Base-by-base conservation (phyloP, 2,113 vertebrate genomes). In the Microtus montanus region DNA sequence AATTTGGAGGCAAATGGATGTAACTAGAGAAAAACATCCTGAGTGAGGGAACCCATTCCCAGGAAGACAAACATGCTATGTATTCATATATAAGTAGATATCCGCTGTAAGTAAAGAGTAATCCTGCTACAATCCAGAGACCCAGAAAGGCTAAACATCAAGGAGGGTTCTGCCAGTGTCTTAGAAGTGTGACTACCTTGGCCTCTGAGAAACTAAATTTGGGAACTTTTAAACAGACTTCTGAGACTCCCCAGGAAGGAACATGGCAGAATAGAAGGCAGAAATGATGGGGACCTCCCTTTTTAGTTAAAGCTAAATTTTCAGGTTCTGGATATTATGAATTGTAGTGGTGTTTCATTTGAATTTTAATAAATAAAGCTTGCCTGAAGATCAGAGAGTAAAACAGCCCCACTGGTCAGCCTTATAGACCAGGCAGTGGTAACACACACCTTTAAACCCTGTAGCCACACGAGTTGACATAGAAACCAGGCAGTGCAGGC, bases 231-330 rank as follows among this genome's bases (percentile, higher is more conserved):
- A 47, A 35, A 64, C 44, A 68, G 74, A 91, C 75, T 82, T 49
- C 49, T 38, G 61, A 94, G 41, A 80, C 66, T 96, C 70, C 66
- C 26, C n/a, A 61, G 7, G 74, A 73, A 35, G 66, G 1, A 78
- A 88, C 11, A 75, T 85, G 49, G 88, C 47, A 80, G 7, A 78
- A 22, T 52, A 77, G 73, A 79, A 83, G 85, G 61, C 13, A 82
- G 78, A 71, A 19, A 91, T 77, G 13, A 28, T 47, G 35, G 44
- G 44, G 79, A 74, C 74, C 41, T 85, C 94, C 13, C 61, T 64
- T 75, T 82, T 89, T 85, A 74, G 61, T 87, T 85, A 90, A 80
- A 93, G 92, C 19, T 66, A 96, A 94, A 94, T 66, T 58, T 58
- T 19, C 2, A 58, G 19, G 19, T 58, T 58, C 58, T 58, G 58